Percentiles rank a stretch among this genome's conserved stretches.
phyloP scores from a whole-genome alignment of 2,797 vertebrate species.

The Vireo griseus region DNA sequence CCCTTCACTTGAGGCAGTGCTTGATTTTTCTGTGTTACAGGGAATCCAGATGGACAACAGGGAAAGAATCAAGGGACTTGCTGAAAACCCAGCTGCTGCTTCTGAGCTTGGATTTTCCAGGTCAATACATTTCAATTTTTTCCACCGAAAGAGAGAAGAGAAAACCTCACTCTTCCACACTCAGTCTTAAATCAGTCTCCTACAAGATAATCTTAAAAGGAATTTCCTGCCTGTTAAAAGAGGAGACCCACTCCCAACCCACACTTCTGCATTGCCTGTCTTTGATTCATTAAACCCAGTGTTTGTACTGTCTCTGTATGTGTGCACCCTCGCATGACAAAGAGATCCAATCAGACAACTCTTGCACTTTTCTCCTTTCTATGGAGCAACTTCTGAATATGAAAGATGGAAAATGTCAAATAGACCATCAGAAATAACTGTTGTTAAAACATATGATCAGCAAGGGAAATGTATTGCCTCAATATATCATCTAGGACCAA shows the following conservation, averaged over 20 bases:
- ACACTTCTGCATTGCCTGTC: background rate
- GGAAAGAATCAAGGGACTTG: slow-evolving; percentile 9
- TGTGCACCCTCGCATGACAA: background rate
- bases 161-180: background rate
- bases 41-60: background rate
- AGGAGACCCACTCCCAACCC: background rate
- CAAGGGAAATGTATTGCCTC: background rate
- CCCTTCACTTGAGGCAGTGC: background rate
- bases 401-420: background rate
- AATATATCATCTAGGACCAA: background rate
- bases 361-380: background rate
- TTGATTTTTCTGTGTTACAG: background rate
- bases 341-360: background rate
- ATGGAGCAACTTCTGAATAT: background rate
- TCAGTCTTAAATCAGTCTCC: background rate
- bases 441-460: background rate
- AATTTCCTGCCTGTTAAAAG: background rate
- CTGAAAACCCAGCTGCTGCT: slow-evolving; percentile 19
- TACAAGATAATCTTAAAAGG: background rate
- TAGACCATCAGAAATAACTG: background rate
- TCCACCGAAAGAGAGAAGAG: background rate
- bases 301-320: background rate
- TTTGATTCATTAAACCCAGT: background rate
- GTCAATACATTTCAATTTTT: background rate
- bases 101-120: slow-evolving; percentile 24